A percentile compares a stretch with the other conserved stretches of the same genome.
Evolutionary conservation across 2,797 vertebrate species (phyloP).

Genomic region (Crocidura indochinensis): DNA sequence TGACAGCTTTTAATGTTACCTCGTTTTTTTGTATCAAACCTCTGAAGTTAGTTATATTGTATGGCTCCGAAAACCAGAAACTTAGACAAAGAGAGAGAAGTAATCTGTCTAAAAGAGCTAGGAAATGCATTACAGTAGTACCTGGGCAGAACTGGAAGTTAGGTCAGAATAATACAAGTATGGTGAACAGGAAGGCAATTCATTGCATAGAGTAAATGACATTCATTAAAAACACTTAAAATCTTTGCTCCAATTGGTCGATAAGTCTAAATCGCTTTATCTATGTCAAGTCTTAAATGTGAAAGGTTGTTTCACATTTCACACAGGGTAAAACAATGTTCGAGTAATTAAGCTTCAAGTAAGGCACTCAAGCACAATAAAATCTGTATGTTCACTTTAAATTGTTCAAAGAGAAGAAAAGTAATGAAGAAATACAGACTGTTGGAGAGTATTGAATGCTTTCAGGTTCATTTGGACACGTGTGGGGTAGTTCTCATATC

Average conservation of each 20-base stretch:
- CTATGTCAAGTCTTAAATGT: constrained; percentile 50
- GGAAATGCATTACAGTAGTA: neutral
- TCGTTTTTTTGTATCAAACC: neutral
- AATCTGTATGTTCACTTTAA: constrained; percentile 39
- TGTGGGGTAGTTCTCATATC: constrained; percentile 15
- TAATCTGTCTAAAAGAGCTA: neutral
- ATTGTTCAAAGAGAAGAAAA: constrained; percentile 40
- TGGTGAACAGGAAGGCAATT: neutral
- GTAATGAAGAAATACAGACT: constrained; percentile 40
- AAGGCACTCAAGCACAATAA: neutral
- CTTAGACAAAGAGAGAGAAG: constrained; percentile 32
- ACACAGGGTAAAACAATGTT: constrained; percentile 2
- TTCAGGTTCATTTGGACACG: neutral
- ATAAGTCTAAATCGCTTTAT: constrained; percentile 19
- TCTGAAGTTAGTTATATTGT: constrained; percentile 23
- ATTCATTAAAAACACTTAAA: constrained; percentile 42
- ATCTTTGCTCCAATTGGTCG: neutral
- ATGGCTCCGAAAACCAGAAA: constrained; percentile 31
- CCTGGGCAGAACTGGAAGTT: neutral
- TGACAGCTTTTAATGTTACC: neutral
- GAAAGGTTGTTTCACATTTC: constrained; percentile 51
- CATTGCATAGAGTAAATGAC: neutral
- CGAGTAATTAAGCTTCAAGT: neutral
- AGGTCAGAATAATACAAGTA: neutral
- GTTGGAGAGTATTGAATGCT: neutral